These are phyloP conservation scores for Xylota segnis DNA, from an alignment of 2,888 invertebrate genomes.

Conservation along the genomic window DNA sequence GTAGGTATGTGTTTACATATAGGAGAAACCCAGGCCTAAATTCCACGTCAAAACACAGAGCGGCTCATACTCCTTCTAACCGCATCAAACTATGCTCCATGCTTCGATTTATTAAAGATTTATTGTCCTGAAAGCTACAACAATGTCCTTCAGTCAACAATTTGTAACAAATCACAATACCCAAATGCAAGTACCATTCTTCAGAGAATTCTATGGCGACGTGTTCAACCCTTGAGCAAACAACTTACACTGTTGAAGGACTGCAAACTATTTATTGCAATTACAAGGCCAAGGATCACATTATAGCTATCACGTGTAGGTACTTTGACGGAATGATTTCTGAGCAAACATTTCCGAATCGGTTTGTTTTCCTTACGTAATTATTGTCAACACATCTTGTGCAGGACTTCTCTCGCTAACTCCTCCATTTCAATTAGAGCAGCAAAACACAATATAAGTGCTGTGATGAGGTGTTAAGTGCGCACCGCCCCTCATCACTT, in stretches of 20 bases:
- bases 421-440: background rate
- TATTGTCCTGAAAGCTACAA: background rate
- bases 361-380: conserved; percentile 12
- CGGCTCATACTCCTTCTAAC: background rate
- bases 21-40: too few relatives aligned
- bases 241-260: background rate
- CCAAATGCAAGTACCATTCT: background rate
- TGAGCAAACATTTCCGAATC: conserved; percentile 1
- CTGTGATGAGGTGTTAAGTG: conserved; percentile 5
- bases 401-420: background rate
- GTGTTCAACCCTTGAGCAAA: background rate
- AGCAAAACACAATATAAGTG: background rate
- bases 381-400: conserved; percentile 1
- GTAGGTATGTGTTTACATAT: too few relatives aligned
- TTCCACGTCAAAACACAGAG: background rate
- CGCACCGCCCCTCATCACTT: background rate
- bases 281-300: conserved; percentile 3
- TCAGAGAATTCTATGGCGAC: background rate
- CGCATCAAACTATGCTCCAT: background rate
- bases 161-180: background rate
- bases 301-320: conserved; percentile 11
- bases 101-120: background rate
- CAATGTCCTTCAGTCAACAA: background rate
- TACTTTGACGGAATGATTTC: background rate
- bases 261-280: background rate